A percentile compares a stretch with the other conserved stretches of the same genome.
Evolutionary conservation across 2,888 invertebrate species (phyloP).

Genomic region (Lucinisca nassula): DNA sequence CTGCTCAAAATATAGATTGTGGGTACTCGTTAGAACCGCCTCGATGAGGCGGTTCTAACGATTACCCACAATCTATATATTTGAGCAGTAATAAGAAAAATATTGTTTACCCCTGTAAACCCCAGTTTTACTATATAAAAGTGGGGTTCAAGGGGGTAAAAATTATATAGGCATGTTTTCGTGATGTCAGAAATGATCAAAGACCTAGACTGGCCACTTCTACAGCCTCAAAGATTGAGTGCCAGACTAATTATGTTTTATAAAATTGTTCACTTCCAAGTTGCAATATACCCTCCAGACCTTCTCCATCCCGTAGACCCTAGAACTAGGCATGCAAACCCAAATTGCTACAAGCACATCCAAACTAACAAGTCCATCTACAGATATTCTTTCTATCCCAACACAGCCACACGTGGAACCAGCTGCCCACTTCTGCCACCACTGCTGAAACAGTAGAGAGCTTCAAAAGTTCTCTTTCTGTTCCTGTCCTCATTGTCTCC

Average conservation of each 20-base stretch:
- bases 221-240: conserved; percentile 1
- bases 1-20: no score
- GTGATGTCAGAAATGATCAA: not conserved
- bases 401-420: not conserved
- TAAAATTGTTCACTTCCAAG: conserved; percentile 18
- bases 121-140: no score
- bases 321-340: not conserved
- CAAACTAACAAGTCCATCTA: not conserved
- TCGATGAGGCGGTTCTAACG: no score
- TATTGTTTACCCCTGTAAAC: no score
- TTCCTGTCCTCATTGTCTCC: not conserved
- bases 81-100: no score
- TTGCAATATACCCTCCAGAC: conserved; percentile 19
- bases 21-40: no score
- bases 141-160: no score
- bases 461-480: conserved; percentile 17
- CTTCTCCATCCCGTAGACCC: not conserved
- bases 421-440: not conserved
- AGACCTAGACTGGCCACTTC: conserved; percentile 11
- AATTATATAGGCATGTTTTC: no score
- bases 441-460: not conserved
- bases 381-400: conserved; percentile 3
- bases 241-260: conserved; percentile 9
- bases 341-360: not conserved
- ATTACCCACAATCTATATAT: no score